Base-by-base conservation (phyloP, 2,888 invertebrate species). In the Acrobasis repandana region DNA sequence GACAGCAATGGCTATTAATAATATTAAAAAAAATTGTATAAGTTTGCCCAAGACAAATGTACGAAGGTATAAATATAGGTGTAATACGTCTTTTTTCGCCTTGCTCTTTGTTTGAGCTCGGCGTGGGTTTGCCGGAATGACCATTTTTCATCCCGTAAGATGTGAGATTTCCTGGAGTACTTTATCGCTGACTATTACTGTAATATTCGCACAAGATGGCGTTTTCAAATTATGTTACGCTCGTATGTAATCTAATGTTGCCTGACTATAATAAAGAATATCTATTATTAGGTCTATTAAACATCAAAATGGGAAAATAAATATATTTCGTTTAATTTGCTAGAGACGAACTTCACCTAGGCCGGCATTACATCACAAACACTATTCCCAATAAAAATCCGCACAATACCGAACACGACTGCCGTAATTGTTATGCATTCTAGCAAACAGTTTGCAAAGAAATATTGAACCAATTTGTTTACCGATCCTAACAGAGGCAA, bases 381-480 rank as follows among this genome's bases (percentile, higher is more conserved):
- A 38, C 54, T 54, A 18, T 48, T 57, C 10, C 20, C 52, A 20
- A 36, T 58, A 52, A 58, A 52, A 33, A 57, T 28, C 15, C 8
- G n/a, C 20, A 47, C 14, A 56, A 56, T 18, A 52, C 28, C 33
- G 48, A 16, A 36, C 63, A 59, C 16, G 68, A 70, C 72, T 38
- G 34, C 46, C 59, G 72, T 75, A 72, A 75, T 78, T 72, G 73
- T 70, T 70, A 71, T 65, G 64, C 68, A 68, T 69, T 75, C 78
- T 75, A 77, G 72, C 71, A 71, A 67, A 72, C 74, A 75, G 77
- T 67, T 73, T 74, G 34, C 48, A 70, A 72, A 76, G 75, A 77
- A 72, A 71, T 77, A 77, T 77, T 73, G 75, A 76, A 83, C 84
- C 86, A 85, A 86, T 86, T 86, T 83, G 82, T 83, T 82, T 77